Evolutionary conservation across 2,888 invertebrate species (phyloP).

Genomic region (Agrilus biguttatus): DNA sequence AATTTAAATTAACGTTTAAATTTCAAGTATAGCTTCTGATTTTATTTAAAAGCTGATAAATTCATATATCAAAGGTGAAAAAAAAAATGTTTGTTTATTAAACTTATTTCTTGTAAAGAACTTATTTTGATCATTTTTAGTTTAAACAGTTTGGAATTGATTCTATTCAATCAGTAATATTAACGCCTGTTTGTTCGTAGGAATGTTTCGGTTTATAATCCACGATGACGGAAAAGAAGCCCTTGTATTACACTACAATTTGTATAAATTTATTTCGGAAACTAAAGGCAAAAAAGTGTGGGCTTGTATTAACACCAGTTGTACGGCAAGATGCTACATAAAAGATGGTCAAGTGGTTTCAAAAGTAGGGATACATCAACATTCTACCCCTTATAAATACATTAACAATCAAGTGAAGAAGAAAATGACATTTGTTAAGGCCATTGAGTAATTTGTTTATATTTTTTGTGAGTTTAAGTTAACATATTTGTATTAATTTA

Average conservation of each 20-base stretch:
- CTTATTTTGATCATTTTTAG: no score
- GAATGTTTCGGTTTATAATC: constrained; percentile 16
- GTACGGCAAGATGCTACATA: constrained; percentile 19
- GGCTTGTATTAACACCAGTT: constrained; percentile 15
- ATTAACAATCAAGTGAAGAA: constrained; percentile 12
- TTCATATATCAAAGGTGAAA: no score
- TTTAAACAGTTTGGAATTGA: no score
- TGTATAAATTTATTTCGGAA: constrained; percentile 15
- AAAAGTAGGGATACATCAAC: constrained; percentile 18
- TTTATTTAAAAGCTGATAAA: no score
- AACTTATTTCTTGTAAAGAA: no score
- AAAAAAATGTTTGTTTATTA: no score
- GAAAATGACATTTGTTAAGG: constrained; percentile 8
- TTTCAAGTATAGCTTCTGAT: no score
- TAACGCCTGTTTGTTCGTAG: constrained; percentile 10
- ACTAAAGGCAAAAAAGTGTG: constrained; percentile 14
- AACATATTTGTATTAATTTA: background rate
- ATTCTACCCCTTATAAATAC: constrained; percentile 13
- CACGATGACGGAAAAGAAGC: constrained; percentile 9
- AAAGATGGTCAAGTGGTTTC: constrained; percentile 15
- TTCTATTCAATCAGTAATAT: no score
- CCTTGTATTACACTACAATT: constrained; percentile 18
- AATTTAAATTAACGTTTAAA: no score
- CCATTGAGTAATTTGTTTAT: constrained; percentile 1
- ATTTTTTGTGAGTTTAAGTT: background rate